phyloP scores from a whole-genome alignment of 2,113 vertebrate genomes.

The Phalacrocorax brasilianus region DNA sequence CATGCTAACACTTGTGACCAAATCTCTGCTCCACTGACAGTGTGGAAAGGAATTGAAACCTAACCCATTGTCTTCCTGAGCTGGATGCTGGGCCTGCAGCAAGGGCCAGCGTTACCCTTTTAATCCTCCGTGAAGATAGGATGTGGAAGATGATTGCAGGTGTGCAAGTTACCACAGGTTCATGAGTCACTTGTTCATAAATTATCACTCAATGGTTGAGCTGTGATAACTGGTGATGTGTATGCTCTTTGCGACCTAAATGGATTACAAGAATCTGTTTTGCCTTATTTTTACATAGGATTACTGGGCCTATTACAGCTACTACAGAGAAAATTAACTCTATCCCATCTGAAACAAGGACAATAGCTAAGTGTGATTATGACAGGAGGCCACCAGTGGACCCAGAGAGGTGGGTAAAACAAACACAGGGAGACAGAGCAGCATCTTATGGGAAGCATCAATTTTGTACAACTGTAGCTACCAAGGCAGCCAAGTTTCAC shows the following conservation, averaged over 20 bases:
- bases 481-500: not conserved
- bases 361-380: not conserved
- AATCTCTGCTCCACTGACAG: not conserved
- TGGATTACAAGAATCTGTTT: not conserved
- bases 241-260: not conserved
- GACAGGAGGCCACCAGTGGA: not conserved
- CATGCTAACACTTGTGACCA: not conserved
- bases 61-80: not conserved
- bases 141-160: not conserved
- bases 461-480: not conserved
- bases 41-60: not conserved
- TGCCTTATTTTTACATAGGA: not conserved
- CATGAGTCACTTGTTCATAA: not conserved
- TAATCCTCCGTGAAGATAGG: rapidly evolving
- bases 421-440: not conserved
- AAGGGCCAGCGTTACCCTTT: not conserved
- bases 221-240: not conserved
- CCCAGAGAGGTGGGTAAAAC: not conserved
- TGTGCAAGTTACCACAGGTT: not conserved
- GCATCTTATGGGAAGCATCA: not conserved
- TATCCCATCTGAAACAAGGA: too few species aligned
- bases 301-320: not conserved
- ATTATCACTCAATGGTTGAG: not conserved
- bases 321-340: too few species aligned
- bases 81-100: not conserved